Conservation (phyloP, 2,113 vertebrate genomes). For the Leucoraja erinaceus region DNA sequence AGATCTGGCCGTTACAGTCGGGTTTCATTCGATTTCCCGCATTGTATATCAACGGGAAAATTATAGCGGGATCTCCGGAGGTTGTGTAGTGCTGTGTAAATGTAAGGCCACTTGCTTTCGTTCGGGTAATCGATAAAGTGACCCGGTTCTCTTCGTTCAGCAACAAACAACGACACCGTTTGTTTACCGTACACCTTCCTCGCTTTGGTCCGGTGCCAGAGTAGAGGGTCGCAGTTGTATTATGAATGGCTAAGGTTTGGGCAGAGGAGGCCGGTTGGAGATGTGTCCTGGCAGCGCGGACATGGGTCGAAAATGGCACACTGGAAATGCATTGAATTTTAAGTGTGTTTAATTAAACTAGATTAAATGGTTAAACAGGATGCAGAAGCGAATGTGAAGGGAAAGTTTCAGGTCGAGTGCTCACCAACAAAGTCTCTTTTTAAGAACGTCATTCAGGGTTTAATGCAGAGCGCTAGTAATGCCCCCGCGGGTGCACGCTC, state of each 20-base stretch:
- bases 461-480: slow-evolving; percentile 42
- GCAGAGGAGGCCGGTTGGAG: neutral
- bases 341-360: slow-evolving; percentile 39
- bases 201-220: neutral
- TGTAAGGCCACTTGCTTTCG: neutral
- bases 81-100: neutral
- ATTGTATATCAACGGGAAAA: neutral
- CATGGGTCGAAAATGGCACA: neutral
- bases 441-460: slow-evolving; percentile 45
- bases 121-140: neutral
- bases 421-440: slow-evolving; percentile 44
- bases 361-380: slow-evolving; percentile 39
- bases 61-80: neutral
- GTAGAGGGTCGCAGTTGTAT: neutral
- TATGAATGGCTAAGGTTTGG: neutral
- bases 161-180: neutral
- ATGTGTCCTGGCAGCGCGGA: neutral
- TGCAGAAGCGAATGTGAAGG: slow-evolving; percentile 33
- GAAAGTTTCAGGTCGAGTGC: slow-evolving; percentile 46
- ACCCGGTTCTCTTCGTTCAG: neutral
- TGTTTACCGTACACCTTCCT: neutral
- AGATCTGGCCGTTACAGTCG: neutral
- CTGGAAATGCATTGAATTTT: slow-evolving; percentile 35
- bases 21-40: neutral
- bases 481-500: slow-evolving; percentile 41